Percentiles rank a stretch among this genome's conserved stretches.
Conservation (phyloP, 2,888 invertebrate species). For the Steinernema carpocapsae region DNA sequence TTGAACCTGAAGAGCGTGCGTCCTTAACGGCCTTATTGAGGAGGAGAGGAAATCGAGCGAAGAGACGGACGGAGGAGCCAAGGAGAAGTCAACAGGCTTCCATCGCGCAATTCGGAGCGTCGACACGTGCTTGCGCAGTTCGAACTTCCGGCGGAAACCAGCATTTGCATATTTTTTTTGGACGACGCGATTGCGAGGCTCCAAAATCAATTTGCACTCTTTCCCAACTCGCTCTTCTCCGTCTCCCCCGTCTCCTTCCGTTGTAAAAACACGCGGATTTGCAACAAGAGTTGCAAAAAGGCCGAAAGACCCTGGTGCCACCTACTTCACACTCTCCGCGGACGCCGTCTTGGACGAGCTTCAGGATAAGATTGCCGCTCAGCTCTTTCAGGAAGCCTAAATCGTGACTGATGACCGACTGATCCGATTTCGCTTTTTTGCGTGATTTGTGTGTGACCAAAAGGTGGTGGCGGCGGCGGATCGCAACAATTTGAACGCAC, state of each 20-base stretch:
- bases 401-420: constrained; percentile 34
- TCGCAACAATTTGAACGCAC: constrained; percentile 42
- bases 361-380: constrained; percentile 54
- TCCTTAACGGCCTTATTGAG: neutral
- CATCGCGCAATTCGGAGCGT: too few relatives aligned
- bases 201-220: constrained; percentile 3
- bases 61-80: neutral
- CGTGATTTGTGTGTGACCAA: neutral
- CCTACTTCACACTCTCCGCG: constrained; percentile 62
- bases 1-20: constrained; percentile 33
- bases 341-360: constrained; percentile 59
- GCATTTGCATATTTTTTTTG: too few relatives aligned
- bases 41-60: neutral
- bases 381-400: constrained; percentile 62
- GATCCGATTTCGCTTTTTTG: neutral
- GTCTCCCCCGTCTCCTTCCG: neutral
- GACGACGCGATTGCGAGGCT: neutral
- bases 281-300: too few relatives aligned
- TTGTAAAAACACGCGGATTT: too few relatives aligned
- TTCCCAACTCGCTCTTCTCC: neutral
- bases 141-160: too few relatives aligned
- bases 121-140: too few relatives aligned
- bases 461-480: neutral
- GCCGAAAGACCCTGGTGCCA: neutral
- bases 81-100: constrained; percentile 19